phyloP scores from a whole-genome alignment of 2,797 vertebrate species.

The Sebastes oblongus region DNA sequence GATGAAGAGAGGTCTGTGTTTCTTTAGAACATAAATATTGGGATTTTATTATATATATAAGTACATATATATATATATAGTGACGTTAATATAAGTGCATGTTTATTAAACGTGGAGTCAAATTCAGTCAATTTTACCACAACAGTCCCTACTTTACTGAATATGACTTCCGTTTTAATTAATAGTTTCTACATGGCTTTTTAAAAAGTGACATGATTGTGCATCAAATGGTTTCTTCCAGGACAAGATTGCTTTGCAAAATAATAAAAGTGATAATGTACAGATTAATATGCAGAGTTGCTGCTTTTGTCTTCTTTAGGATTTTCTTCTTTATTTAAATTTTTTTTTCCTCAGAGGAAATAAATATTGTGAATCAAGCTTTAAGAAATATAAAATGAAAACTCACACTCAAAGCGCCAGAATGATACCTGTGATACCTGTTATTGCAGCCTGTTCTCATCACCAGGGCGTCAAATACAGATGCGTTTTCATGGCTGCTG shows the following conservation, averaged over 20 bases:
- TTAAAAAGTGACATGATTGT: no score
- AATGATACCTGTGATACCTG: background rate
- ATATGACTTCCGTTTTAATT: background rate
- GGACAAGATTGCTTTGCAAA: no score
- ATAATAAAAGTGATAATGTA: no score
- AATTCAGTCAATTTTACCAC: accelerated
- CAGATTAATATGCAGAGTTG: background rate
- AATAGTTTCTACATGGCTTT: accelerated
- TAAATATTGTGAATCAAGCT: background rate
- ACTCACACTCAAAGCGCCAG: background rate
- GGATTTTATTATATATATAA: no score
- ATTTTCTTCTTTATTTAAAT: background rate
- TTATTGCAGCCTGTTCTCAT: no score
- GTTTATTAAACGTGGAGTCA: background rate
- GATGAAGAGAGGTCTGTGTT: background rate
- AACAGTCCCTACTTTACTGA: background rate
- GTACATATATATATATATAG: no score
- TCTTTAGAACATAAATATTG: background rate
- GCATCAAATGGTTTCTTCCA: no score
- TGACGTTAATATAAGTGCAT: no score
- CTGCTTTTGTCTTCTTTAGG: background rate
- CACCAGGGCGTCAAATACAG: no score
- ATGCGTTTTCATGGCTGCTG: accelerated
- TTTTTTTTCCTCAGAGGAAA: background rate
- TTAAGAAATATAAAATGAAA: background rate